Evolutionary conservation across 2,888 invertebrate species (phyloP), one percentile per base, ranked within the genome.

Genomic region (Asteroscopus sphinx): DNA sequence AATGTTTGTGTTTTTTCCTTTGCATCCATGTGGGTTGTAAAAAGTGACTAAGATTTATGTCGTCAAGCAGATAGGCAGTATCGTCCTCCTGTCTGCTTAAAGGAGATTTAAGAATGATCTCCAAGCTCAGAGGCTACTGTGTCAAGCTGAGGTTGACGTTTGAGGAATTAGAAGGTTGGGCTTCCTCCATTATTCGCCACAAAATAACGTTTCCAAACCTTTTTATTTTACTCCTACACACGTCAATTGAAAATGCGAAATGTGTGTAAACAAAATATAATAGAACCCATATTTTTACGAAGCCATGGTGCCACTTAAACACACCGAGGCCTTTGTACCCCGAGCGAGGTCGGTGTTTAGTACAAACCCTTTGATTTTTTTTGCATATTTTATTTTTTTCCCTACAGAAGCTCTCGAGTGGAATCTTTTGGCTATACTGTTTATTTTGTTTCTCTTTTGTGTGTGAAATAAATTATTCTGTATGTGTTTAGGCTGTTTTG

Each of bases 311-410:
- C 73, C 71, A 74, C 79, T 80, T 76, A 80, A 71, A 73, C 65
- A 69, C 69, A 55, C 56, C 39, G 40, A 49, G 47, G 61, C 55
- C 70, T 69, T 76, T 75, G 61, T 71, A 66, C 60, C 75, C 61
- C 74, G 44, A 46, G 67, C 74, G 44, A 46, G 67, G 79, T 77
- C 69, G 73, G 76, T 80, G 82, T 82, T 81, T 79, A 73, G 76
- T 76, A 77, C 73, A 76, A 70, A 64, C 56, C 82, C 84, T 85
- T 85, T 85, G 85, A 85, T 84, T 84, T 79, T 72, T 21, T 83
- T 85, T 78, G 76, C 80, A 77, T 80, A 78, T 77, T 77, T 74
- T 78, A 77, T 81, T 69, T 74, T 77, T 62, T 63, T 52, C 28
- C 33, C 39, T 46, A 59, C 28, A 11, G 57, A 73, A 67, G 62